Conservation (phyloP, 2,113 vertebrate species). For the Gila orcuttii region DNA sequence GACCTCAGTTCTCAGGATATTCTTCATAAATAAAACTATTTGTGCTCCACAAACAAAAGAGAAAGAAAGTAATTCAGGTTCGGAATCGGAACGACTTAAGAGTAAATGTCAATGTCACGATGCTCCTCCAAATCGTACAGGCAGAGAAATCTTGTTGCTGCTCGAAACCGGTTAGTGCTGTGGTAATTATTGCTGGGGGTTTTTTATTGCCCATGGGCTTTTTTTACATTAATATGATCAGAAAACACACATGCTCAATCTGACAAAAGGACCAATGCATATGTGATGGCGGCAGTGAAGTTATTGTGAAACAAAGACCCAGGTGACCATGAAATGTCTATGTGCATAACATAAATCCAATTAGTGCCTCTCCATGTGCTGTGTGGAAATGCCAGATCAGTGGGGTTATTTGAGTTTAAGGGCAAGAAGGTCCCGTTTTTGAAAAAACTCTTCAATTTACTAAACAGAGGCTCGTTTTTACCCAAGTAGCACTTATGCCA, state of each 20-base stretch:
- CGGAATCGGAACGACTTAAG: too few relatives aligned
- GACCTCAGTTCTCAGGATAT: not conserved
- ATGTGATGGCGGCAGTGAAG: not conserved
- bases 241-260: not conserved
- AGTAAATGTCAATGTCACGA: not conserved
- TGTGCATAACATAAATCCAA: constrained; percentile 23
- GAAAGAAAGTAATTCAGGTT: not conserved
- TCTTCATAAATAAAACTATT: not conserved
- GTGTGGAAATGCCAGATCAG: not conserved
- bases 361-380: constrained; percentile 27
- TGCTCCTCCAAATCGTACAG: not conserved
- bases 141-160: not conserved
- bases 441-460: not conserved
- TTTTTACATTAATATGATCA: constrained; percentile 16
- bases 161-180: not conserved
- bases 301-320: constrained; percentile 23
- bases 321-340: constrained; percentile 20
- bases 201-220: constrained; percentile 1
- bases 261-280: too few relatives aligned
- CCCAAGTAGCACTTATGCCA: constrained; percentile 2
- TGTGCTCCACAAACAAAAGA: not conserved
- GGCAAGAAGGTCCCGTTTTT: constrained; percentile 2
- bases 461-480: constrained; percentile 18
- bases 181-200: constrained; percentile 17
- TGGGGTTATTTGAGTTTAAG: constrained; percentile 21